Conservation (phyloP, 2,797 vertebrate genomes). For the Sternarchorhynchus goeldii region DNA sequence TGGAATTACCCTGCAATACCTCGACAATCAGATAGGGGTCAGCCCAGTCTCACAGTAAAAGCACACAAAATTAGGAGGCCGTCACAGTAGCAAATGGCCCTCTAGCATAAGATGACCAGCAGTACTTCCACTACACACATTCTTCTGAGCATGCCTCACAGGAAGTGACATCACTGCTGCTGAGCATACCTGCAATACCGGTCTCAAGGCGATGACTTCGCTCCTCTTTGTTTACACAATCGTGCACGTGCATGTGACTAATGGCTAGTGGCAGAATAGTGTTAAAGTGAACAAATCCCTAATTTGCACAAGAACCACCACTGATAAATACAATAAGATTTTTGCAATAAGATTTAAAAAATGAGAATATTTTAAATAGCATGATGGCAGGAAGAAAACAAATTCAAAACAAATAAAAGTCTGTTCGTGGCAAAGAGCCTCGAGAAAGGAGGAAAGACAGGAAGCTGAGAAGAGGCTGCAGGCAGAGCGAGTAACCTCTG, state of each 20-base stretch:
- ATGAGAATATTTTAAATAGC: too few relatives aligned
- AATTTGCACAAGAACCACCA: background rate
- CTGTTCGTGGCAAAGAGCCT: background rate
- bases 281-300: background rate
- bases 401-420: background rate
- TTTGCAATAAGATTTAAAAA: background rate
- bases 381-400: background rate
- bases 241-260: background rate
- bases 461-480: background rate
- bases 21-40: conserved; percentile 61
- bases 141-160: conserved; percentile 23
- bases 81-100: conserved; percentile 2
- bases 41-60: conserved; percentile 52
- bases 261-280: background rate
- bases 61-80: background rate
- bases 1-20: conserved; percentile 53
- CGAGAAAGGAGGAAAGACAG: background rate
- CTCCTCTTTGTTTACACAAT: conserved; percentile 2
- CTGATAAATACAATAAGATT: background rate
- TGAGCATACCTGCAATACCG: conserved; percentile 18
- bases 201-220: conserved; percentile 16
- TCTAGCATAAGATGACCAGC: background rate
- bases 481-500: background rate
- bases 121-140: background rate
- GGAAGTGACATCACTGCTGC: conserved; percentile 30